Percentiles rank a stretch among this genome's conserved stretches.
Evolutionary conservation across 2,797 vertebrate genomes (phyloP).

Genomic region (Bothrops alternatus): DNA sequence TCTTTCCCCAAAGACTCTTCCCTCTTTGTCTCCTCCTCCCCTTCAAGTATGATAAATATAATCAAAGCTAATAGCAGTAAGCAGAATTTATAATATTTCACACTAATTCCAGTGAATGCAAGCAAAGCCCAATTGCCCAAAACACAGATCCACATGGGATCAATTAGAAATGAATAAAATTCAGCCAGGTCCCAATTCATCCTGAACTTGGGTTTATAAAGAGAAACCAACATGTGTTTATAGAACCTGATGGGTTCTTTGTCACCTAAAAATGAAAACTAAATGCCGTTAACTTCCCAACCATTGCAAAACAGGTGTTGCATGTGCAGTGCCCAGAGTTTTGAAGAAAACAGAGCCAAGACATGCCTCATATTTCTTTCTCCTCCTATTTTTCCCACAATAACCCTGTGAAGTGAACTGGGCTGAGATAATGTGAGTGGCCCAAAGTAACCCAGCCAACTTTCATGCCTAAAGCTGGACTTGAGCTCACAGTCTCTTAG

Average conservation of each 20-base stretch:
- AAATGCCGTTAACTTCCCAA: background rate
- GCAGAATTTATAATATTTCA: rapidly evolving
- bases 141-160: background rate
- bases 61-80: background rate
- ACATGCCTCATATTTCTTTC: background rate
- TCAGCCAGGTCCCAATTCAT: background rate
- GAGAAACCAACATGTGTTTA: background rate
- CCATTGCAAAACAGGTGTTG: background rate
- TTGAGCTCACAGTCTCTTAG: background rate
- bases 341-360: background rate
- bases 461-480: background rate
- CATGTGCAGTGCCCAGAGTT: background rate
- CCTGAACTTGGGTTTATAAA: background rate
- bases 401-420: background rate
- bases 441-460: background rate
- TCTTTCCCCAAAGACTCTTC: background rate
- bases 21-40: background rate
- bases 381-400: background rate
- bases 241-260: constrained; percentile 2
- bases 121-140: background rate
- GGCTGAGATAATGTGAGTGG: background rate
- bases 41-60: background rate
- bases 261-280: background rate
- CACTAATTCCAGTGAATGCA: background rate
- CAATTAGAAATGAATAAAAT: constrained; percentile 11